A percentile compares a stretch with the other conserved stretches of the same genome.
These are phyloP conservation scores for Ptilonorhynchus violaceus DNA, from an alignment of 2,113 vertebrate genomes.

Conservation along the genomic window DNA sequence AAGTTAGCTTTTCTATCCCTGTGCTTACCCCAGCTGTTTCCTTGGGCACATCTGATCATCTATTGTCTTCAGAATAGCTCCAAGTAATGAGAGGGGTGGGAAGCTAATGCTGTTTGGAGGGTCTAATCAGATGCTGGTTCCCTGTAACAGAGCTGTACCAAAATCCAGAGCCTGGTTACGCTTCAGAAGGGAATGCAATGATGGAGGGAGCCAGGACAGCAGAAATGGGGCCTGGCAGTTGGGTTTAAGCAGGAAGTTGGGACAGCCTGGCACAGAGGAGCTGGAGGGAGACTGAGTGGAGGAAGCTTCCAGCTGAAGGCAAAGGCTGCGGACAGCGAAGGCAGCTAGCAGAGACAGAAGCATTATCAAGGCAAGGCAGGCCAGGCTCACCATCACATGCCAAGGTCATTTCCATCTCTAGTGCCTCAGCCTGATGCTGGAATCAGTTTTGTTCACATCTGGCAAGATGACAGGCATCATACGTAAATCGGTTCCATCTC, in stretches of 20 bases:
- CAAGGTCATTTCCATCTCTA: neutral
- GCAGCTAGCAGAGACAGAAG: neutral
- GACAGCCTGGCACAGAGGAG: neutral
- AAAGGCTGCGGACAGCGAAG: neutral
- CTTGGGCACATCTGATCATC: slow-evolving; percentile 32
- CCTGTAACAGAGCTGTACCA: neutral
- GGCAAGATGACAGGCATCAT: neutral
- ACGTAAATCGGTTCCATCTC: neutral
- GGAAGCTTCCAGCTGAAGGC: neutral
- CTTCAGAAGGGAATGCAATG: neutral
- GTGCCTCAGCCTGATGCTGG: neutral
- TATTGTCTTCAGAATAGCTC: slow-evolving; percentile 25
- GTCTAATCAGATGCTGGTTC: neutral
- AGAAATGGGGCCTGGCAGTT: neutral
- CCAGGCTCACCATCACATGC: neutral
- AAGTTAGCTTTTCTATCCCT: slow-evolving; percentile 41
- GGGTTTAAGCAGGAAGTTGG: neutral
- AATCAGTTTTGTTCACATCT: neutral
- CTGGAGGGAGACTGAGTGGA: neutral
- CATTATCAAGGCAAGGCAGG: neutral
- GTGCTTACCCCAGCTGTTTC: slow-evolving; percentile 43
- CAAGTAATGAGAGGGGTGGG: slow-evolving; percentile 15
- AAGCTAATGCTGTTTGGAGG: neutral
- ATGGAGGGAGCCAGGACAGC: neutral
- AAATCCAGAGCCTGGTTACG: neutral